Evolutionary conservation across 2,113 vertebrate species (phyloP).

Genomic region (Neogobius melanostomus): DNA sequence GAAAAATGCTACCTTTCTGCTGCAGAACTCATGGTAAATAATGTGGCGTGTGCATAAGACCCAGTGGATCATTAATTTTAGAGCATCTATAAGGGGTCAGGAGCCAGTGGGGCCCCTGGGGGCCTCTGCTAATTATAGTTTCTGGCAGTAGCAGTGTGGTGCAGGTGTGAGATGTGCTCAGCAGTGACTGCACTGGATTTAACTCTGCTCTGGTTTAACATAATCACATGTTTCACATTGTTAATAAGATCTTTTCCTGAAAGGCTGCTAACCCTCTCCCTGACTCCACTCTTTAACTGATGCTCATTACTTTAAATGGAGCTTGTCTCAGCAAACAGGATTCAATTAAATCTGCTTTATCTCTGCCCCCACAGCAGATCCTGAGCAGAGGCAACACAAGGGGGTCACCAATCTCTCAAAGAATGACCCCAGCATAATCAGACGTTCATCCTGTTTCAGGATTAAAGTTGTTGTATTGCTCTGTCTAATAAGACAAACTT

Average conservation of each 20-base stretch:
- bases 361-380: background rate
- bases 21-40: slow-evolving; percentile 45
- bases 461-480: background rate
- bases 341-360: background rate
- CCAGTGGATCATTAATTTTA: slow-evolving; percentile 59
- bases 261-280: background rate
- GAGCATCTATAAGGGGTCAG: slow-evolving; percentile 43
- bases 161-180: slow-evolving; percentile 13
- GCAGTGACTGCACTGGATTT: slow-evolving; percentile 19
- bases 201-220: background rate
- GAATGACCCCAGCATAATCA: background rate
- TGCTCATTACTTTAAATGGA: background rate
- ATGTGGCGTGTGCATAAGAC: slow-evolving; percentile 30
- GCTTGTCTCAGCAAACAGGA: slow-evolving; percentile 1
- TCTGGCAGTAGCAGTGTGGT: slow-evolving; percentile 30
- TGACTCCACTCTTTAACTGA: background rate
- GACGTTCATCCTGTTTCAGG: background rate
- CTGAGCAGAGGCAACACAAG: background rate
- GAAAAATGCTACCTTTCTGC: slow-evolving; percentile 21
- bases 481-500: background rate
- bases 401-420: background rate
- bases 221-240: slow-evolving; percentile 7
- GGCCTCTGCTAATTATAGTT: slow-evolving; percentile 58
- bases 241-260: slow-evolving; percentile 11
- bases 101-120: slow-evolving; percentile 36